A percentile compares a stretch with the other conserved stretches of the same genome.
Evolutionary conservation across 2,888 invertebrate genomes (phyloP).

Genomic region (Argyresthia albistria): DNA sequence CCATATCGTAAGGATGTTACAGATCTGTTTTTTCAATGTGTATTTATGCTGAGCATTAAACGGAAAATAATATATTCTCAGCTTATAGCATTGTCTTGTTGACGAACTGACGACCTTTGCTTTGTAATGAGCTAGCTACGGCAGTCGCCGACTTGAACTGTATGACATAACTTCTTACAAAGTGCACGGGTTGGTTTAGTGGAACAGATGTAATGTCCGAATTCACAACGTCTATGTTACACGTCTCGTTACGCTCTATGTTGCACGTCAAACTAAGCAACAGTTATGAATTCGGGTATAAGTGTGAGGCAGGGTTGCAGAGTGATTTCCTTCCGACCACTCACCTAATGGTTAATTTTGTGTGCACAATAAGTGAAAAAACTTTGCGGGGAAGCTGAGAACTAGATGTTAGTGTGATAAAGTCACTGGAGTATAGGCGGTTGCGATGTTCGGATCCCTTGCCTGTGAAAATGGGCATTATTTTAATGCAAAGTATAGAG

Average conservation of each 20-base stretch:
- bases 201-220: slow-evolving; percentile 18
- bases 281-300: too few species aligned
- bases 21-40: slow-evolving; percentile 49
- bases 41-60: slow-evolving; percentile 70
- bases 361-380: slow-evolving; percentile 58
- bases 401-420: slow-evolving; percentile 59
- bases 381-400: slow-evolving; percentile 72
- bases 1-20: slow-evolving; percentile 24
- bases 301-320: slow-evolving; percentile 44
- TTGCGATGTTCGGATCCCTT: slow-evolving; percentile 69
- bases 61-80: slow-evolving; percentile 63
- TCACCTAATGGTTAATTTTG: slow-evolving; percentile 58
- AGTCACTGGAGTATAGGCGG: slow-evolving; percentile 58
- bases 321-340: slow-evolving; percentile 39
- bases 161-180: slow-evolving; percentile 40
- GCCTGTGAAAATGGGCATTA: slow-evolving; percentile 87
- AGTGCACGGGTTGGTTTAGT: slow-evolving; percentile 56
- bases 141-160: slow-evolving; percentile 35
- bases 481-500: slow-evolving; percentile 94
- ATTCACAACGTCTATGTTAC: too few species aligned
- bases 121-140: slow-evolving; percentile 55
- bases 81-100: slow-evolving; percentile 60
- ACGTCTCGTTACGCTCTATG: too few species aligned
- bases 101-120: slow-evolving; percentile 67
- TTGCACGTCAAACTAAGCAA: too few species aligned